These are phyloP conservation scores for Polyommatus iphigenia DNA, from an alignment of 2,888 invertebrate species.

Conservation along the genomic window DNA sequence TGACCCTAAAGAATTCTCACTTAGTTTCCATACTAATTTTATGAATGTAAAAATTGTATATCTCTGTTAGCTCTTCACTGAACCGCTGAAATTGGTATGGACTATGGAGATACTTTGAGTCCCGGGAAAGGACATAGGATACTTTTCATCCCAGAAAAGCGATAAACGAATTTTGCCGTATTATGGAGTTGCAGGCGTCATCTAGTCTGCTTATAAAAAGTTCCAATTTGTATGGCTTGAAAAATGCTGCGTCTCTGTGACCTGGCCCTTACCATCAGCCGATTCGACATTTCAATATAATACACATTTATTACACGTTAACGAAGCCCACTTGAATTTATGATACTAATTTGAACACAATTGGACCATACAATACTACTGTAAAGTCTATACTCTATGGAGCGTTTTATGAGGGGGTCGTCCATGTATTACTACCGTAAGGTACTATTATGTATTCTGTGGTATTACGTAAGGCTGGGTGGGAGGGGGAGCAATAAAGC, in stretches of 20 bases:
- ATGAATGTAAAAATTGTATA: no score
- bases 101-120: no score
- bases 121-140: no score
- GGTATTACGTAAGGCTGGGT: not conserved
- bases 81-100: no score
- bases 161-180: no score
- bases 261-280: not conserved
- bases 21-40: no score
- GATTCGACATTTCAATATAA: not conserved
- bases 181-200: no score
- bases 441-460: no score
- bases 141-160: no score
- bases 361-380: constrained; percentile 4
- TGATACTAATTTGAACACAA: constrained; percentile 12
- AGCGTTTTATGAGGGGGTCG: not conserved
- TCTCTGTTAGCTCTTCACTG: no score
- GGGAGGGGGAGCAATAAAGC: no score
- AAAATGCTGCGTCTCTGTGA: not conserved
- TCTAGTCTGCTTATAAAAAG: not conserved
- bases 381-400: not conserved
- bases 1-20: no score
- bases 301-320: not conserved
- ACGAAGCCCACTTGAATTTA: constrained; percentile 9
- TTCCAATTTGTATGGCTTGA: not conserved
- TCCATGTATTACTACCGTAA: not conserved